Evolutionary conservation across 2,113 vertebrate genomes (phyloP), one percentile per base, ranked within the genome.

Genomic region (Balaenoptera acutorostrata): DNA sequence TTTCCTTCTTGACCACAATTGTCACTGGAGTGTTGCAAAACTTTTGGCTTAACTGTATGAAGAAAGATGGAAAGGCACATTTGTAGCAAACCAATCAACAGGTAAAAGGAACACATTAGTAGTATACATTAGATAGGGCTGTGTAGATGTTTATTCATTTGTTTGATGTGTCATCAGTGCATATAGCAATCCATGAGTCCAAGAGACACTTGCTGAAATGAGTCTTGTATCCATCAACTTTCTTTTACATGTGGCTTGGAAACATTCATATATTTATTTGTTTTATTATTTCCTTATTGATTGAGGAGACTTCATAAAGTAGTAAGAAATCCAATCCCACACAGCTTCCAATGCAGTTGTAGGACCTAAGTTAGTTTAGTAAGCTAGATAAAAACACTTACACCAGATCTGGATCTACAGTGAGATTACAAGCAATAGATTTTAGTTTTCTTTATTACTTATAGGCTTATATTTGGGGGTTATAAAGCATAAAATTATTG

Each of bases 11-110:
- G 93, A 95, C 94, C 31, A 23, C 71, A 96, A 36, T 88, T 96
- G 93, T 97, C 96, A 97, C 59, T 96, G 80, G 72, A 96, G 55
- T 82, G 81, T 97, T 90, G 90, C 49, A 81, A 96, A 97, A 91
- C 68, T 97, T 15, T 9, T 96, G 97, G 61, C 74, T 93, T 93
- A 75, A 49, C 74, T 75, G 69, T 74, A 92, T 96, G 89, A 97
- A 98, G 90, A 96, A 97, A 97, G 94, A 94, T 81, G 96, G 0
- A 31, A 94, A 97, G 90, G 77, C 88, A 96, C 85, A 49, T 96
- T 77, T 59, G 14, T 86, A 90, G 95, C 92, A 95, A 97, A 84
- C 94, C 88, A 97, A 97, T 94, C 27, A 0, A 74, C 63, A 98
- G 75, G 94, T 68, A 95, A 2, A 0, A 97, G 96, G 75, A 97